Evolutionary conservation across 2,797 vertebrate genomes (phyloP).

Genomic region (Cetoscarus ocellatus): DNA sequence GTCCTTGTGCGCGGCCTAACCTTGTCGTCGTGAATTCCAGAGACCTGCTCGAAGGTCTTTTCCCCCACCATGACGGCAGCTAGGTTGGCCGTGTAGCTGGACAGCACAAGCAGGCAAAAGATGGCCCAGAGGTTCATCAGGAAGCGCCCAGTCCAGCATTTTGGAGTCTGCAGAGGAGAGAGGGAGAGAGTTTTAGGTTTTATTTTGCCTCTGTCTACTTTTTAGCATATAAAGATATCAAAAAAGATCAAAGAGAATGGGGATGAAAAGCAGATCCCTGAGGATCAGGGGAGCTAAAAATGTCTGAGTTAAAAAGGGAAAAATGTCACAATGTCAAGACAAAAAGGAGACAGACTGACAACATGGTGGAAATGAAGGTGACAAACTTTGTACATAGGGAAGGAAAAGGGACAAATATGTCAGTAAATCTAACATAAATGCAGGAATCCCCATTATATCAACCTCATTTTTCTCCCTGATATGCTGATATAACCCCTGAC

Average conservation of each 20-base stretch:
- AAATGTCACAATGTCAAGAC: conserved; percentile 6
- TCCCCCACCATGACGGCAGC: conserved; percentile 97
- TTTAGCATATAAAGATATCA: neutral
- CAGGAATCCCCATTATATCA: neutral
- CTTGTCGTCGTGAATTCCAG: conserved; percentile 93
- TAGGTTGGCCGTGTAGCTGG: conserved; percentile 96
- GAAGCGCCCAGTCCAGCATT: conserved; percentile 96
- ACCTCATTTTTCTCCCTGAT: conserved; percentile 1
- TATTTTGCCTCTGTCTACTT: neutral
- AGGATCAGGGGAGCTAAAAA: conserved; percentile 32
- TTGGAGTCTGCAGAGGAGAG: conserved; percentile 83
- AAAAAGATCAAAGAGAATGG: conserved; percentile 7
- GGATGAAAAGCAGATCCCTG: neutral
- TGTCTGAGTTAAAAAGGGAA: conserved; percentile 4
- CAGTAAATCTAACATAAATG: conserved; percentile 3
- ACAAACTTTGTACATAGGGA: neutral
- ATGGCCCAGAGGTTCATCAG: conserved; percentile 99
- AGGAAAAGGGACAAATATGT: conserved; percentile 11
- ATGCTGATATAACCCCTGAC: conserved; percentile 18
- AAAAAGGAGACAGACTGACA: conserved; percentile 6
- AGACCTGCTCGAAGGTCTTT: conserved; percentile 95
- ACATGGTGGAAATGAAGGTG: neutral
- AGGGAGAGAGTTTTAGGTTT: neutral
- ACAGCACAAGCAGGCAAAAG: conserved; percentile 96
- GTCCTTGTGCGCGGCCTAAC: conserved; percentile 75